phyloP scores from a whole-genome alignment of 2,797 vertebrate genomes.

The Gorsachius magnificus region DNA sequence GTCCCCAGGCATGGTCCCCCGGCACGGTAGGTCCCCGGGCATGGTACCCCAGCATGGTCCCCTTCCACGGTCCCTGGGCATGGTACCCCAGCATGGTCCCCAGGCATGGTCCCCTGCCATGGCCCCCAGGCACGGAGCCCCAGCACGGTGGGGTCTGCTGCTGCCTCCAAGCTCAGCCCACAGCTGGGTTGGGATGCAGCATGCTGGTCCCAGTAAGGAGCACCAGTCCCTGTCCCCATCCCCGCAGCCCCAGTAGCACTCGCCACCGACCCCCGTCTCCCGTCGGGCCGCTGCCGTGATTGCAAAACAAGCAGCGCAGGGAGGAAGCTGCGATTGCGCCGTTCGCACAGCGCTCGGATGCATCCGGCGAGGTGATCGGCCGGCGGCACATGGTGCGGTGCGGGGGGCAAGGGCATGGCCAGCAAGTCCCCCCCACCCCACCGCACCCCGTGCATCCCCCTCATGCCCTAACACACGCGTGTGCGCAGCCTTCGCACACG shows the following conservation, averaged over 20 bases:
- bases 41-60: rapidly evolving
- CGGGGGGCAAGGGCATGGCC: neutral
- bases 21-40: rapidly evolving
- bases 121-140: rapidly evolving
- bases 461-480: no score
- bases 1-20: rapidly evolving
- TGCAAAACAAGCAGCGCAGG: neutral
- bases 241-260: neutral
- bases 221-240: neutral
- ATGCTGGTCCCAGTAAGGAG: neutral
- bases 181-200: rapidly evolving
- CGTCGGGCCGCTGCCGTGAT: neutral
- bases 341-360: neutral
- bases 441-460: neutral
- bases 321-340: neutral
- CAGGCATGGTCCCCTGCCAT: no score
- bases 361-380: neutral
- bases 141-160: rapidly evolving
- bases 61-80: no score
- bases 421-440: neutral
- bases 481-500: neutral
- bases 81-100: no score
- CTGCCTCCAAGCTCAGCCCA: neutral
- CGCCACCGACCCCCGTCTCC: neutral
- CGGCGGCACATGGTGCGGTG: rapidly evolving